phyloP scores from a whole-genome alignment of 2,113 vertebrate species.

The Suricata suricatta region DNA sequence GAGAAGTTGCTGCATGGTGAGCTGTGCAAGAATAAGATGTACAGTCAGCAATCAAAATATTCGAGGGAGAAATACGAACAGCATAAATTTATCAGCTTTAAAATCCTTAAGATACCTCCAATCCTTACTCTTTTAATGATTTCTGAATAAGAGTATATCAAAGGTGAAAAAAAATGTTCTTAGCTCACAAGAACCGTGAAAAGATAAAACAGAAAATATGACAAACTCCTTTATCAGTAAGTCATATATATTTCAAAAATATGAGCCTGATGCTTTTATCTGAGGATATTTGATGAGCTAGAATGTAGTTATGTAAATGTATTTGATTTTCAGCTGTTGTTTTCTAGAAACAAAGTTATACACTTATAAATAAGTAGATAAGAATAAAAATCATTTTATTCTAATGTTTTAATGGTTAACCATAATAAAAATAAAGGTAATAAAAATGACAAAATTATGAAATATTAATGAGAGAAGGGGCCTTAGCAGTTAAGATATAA shows the following conservation, averaged over 20 bases:
- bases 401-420: neutral
- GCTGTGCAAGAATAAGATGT: neutral
- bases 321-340: neutral
- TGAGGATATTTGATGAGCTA: neutral
- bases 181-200: neutral
- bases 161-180: neutral
- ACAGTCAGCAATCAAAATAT: neutral
- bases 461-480: neutral
- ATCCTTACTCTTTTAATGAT: neutral
- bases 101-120: neutral
- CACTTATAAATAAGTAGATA: neutral
- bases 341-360: neutral
- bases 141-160: neutral
- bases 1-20: neutral
- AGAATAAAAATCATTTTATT: neutral
- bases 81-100: neutral
- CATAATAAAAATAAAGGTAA: neutral
- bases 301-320: neutral
- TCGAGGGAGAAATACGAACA: neutral
- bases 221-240: neutral
- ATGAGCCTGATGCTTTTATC: neutral
- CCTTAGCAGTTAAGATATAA: neutral
- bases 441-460: conserved; percentile 8
- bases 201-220: neutral
- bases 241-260: neutral